These are phyloP conservation scores for Eumerus sabulonum DNA, from an alignment of 2,888 invertebrate genomes.

Conservation along the genomic window DNA sequence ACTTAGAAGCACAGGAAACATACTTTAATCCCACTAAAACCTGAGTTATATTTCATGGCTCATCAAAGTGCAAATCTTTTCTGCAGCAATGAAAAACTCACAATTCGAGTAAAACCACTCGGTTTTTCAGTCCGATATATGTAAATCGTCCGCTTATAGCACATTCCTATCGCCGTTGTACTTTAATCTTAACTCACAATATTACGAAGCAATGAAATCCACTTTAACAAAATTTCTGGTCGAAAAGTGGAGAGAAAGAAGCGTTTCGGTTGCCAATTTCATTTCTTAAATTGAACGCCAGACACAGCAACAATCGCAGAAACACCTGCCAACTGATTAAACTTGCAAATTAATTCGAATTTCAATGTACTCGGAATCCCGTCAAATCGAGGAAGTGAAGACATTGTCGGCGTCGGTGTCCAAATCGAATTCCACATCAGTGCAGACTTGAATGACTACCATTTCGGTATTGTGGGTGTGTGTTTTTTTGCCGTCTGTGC, in stretches of 20 bases:
- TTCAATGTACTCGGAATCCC: constrained; percentile 71
- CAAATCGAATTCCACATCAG: not conserved
- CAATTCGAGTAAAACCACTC: not conserved
- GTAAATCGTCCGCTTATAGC: constrained; percentile 16
- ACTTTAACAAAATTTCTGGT: constrained; percentile 41
- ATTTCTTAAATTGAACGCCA: constrained; percentile 65
- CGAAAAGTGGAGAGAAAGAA: not conserved
- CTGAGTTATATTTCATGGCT: no score
- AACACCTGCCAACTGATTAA: constrained; percentile 74
- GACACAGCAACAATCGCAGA: constrained; percentile 61
- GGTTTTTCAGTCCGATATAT: constrained; percentile 1
- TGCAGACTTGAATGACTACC: no score
- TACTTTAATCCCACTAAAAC: no score
- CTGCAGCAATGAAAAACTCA: no score
- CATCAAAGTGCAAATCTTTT: no score
- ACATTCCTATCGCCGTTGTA: constrained; percentile 14
- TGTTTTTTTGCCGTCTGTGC: no score
- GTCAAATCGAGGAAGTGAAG: constrained; percentile 54
- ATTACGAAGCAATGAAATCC: constrained; percentile 58
- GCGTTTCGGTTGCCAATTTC: constrained; percentile 57
- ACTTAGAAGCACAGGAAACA: no score
- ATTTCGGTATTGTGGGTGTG: no score
- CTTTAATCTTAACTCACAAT: constrained; percentile 52
- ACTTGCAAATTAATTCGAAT: constrained; percentile 78
- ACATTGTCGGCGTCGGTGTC: constrained; percentile 19